Base-by-base conservation (phyloP, 2,888 invertebrate species). In the Ctena decussata region DNA sequence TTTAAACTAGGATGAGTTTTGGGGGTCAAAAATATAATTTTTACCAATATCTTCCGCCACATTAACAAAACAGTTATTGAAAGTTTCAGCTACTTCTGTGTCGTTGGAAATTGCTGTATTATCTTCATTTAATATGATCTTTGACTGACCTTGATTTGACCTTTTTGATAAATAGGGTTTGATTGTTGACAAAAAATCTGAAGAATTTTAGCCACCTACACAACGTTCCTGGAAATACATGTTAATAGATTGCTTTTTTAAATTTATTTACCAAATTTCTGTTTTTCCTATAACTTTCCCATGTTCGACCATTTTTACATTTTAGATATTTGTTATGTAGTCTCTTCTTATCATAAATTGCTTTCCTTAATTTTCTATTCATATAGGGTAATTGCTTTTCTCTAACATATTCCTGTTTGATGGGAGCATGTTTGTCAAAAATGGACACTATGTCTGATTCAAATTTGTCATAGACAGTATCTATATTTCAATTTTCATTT, bases 351-450 rank as follows among this genome's bases (percentile, higher is more conserved):
- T 53, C 53, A 53, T 53, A 53, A 53, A 53, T 53, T 53, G 53
- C 53, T 53, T 53, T 53, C 21, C 53, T 53, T 37, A 80, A 32
- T 44, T 85, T 70, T 37, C 81, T 85, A 41, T 85, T 79, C 82
- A 78, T 85, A 39, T 73, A 82, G 27, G 72, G 85, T 65, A 76
- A 44, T 37, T 85, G 81, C 24, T 81, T 76, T 35, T 32, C 24
- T 39, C 70, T 78, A 46, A 21, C 53, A 65, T 75, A 81, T 41
- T 39, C 81, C 18, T 80, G 39, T 71, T 85, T 81, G 37, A 72
- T 18, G 73, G 81, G 81, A 35, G 69, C 81, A 76, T 85, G 76
- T 79, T 82, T 72, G 39, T 85, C 76, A 80, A 81, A 46, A 60
- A 70, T 24, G n/a, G 41, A 30, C 37, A 41, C 44, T 18, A 78